Evolutionary conservation across 2,113 vertebrate species (phyloP).

Genomic region (Zosterops lateralis): DNA sequence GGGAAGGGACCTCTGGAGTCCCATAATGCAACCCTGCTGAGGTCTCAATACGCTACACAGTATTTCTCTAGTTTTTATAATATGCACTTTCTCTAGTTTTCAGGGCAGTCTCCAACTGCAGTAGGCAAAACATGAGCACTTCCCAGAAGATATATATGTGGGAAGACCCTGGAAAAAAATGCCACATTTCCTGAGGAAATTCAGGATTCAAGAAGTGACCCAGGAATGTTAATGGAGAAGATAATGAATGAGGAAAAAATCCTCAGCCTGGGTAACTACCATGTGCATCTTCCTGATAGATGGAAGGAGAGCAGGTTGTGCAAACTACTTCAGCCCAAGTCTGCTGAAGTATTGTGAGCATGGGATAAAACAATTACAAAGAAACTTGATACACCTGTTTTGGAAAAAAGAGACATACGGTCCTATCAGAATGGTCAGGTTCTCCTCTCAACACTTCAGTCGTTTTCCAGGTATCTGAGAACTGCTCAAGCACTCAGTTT

Average conservation of each 20-base stretch:
- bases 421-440: background rate
- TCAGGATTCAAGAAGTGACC: background rate
- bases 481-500: background rate
- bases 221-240: background rate
- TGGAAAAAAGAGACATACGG: background rate
- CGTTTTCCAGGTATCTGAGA: background rate
- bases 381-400: background rate
- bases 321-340: background rate
- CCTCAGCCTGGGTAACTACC: background rate
- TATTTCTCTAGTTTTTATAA: background rate
- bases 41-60: accelerated
- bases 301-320: background rate
- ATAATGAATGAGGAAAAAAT: background rate
- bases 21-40: background rate
- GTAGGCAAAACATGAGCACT: background rate
- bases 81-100: background rate
- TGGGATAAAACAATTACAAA: background rate
- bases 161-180: background rate
- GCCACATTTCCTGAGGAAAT: background rate
- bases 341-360: background rate
- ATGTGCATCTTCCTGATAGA: background rate
- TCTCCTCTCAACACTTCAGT: background rate
- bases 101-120: background rate
- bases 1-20: background rate
- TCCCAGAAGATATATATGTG: background rate